These are phyloP conservation scores for Drosophila prosaltans DNA, from an alignment of 1,140 invertebrate species.

Conservation along the genomic window DNA sequence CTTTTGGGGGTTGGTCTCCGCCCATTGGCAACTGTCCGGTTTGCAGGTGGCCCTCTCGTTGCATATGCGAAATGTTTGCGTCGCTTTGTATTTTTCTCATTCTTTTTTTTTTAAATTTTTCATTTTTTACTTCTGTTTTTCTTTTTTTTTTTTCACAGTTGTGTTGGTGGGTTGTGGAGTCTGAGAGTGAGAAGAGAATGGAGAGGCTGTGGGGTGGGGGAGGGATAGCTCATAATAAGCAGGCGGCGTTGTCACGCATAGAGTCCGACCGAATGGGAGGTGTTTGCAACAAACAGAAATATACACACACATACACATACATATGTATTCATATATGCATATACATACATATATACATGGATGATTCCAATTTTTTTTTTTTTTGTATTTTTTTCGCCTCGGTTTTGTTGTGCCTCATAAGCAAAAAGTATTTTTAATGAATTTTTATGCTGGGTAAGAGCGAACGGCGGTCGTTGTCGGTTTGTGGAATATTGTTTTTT, in stretches of 20 bases:
- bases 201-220: not conserved
- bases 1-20: constrained; percentile 70
- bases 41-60: constrained; percentile 68
- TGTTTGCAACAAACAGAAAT: constrained; percentile 53
- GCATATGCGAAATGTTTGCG: constrained; percentile 65
- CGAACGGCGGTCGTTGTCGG: not conserved
- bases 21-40: constrained; percentile 77
- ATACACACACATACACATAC: constrained; percentile 18
- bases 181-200: not conserved
- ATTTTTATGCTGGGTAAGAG: constrained; percentile 54
- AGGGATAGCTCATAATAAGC: constrained; percentile 53
- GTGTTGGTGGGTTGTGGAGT: constrained; percentile 31
- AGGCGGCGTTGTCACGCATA: constrained; percentile 67
- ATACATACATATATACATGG: not conserved
- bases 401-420: constrained; percentile 51
- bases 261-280: constrained; percentile 29
- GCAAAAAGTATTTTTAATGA: constrained; percentile 77
- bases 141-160: constrained; percentile 23
- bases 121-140: constrained; percentile 34
- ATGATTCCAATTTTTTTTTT: constrained; percentile 1
- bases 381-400: constrained; percentile 20
- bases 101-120: constrained; percentile 30
- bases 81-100: constrained; percentile 35
- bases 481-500: constrained; percentile 50
- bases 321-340: not conserved